Conservation (phyloP, 1,140 invertebrate genomes). For the Diabrotica virgifera region DNA sequence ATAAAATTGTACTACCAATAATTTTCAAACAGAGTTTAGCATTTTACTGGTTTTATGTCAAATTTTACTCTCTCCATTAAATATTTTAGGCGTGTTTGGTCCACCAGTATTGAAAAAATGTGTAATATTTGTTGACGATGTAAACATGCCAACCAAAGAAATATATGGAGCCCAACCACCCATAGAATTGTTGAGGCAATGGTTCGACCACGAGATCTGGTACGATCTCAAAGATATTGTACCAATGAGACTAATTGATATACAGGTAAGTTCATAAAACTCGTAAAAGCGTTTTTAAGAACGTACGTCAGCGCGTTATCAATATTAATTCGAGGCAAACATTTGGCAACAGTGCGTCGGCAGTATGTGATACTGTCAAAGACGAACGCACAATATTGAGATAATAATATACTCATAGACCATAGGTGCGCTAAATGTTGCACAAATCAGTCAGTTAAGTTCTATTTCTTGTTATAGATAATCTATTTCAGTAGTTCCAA, state of each 20-base stretch:
- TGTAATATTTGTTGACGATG: constrained; percentile 91
- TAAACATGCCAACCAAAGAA: constrained; percentile 88
- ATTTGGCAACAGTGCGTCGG: neutral
- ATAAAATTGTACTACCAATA: no score
- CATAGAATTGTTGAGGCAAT: constrained; percentile 86
- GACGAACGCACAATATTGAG: no score
- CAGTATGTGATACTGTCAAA: neutral
- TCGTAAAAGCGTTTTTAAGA: neutral
- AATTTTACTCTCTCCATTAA: no score
- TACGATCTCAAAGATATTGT: constrained; percentile 87
- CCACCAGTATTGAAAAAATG: constrained; percentile 86
- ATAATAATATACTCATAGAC: no score
- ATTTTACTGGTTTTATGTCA: no score
- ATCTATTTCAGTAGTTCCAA: no score
- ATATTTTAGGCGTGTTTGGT: constrained; percentile 70
- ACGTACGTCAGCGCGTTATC: no score
- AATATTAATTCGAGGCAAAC: no score
- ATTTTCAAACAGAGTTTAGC: no score
- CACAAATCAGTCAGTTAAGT: no score
- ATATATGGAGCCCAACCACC: constrained; percentile 89
- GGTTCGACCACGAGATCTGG: constrained; percentile 88
- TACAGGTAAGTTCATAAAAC: constrained; percentile 59
- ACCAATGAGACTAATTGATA: constrained; percentile 82
- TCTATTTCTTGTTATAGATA: no score
- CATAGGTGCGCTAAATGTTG: no score